Evolutionary conservation across 1,140 invertebrate species (phyloP).

Genomic region (Hyphantria cunea): DNA sequence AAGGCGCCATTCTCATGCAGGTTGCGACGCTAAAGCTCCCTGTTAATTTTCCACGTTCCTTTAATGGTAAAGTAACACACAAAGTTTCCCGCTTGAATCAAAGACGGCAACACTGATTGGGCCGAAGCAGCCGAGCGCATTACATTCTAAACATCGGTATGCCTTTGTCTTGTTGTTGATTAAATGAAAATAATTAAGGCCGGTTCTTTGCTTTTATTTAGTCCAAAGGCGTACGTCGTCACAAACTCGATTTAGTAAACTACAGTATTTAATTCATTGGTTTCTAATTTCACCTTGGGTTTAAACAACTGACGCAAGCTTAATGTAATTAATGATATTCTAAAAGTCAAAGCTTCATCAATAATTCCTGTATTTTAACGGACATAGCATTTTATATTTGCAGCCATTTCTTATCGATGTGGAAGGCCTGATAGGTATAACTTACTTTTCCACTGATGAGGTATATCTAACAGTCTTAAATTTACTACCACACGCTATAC

Average conservation of each 20-base stretch:
- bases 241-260: background rate
- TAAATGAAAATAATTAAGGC: conserved; percentile 29
- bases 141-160: conserved; percentile 42
- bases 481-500: no score
- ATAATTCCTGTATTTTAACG: no score
- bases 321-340: no score
- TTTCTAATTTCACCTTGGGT: background rate
- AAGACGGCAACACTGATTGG: conserved; percentile 58
- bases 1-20: conserved; percentile 66
- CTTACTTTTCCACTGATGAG: no score
- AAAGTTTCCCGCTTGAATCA: conserved; percentile 54
- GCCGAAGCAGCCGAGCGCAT: conserved; percentile 42
- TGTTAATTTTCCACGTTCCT: conserved; percentile 66
- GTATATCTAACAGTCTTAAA: no score
- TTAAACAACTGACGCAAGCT: background rate
- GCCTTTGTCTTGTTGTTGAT: conserved; percentile 25
- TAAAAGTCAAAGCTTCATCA: no score
- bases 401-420: no score
- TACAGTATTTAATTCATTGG: conserved; percentile 7
- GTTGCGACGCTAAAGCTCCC: conserved; percentile 49
- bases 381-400: no score
- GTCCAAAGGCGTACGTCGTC: background rate
- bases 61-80: conserved; percentile 70
- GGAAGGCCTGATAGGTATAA: no score
- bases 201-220: conserved; percentile 20